Percentiles rank a stretch among this genome's conserved stretches.
phyloP scores from a whole-genome alignment of 92 coral and sea anemone genomes.

The Palythoa grandis region DNA sequence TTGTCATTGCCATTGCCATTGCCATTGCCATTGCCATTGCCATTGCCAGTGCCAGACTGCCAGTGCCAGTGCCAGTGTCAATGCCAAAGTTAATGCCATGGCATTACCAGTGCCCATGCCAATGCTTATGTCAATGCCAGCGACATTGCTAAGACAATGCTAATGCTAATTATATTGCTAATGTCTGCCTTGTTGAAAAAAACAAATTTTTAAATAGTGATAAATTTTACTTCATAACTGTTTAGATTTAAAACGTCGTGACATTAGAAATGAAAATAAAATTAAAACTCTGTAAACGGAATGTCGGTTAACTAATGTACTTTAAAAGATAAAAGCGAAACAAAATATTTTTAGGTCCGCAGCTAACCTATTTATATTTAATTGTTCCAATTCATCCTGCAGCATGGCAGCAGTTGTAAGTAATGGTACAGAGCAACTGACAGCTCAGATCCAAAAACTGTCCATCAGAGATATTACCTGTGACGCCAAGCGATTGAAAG shows the following conservation, averaged over 20 bases:
- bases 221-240: too few relatives aligned
- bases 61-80: not conserved
- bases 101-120: not conserved
- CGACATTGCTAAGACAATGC: not conserved
- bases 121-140: not conserved
- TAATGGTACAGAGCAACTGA: constrained; percentile 56
- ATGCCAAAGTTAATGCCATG: not conserved
- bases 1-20: too few relatives aligned
- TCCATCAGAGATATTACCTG: constrained; percentile 77
- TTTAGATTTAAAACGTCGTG: too few relatives aligned
- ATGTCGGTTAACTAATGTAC: too few relatives aligned
- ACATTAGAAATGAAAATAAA: too few relatives aligned
- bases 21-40: not conserved
- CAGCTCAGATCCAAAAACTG: constrained; percentile 73
- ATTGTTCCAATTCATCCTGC: not conserved
- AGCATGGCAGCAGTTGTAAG: constrained; percentile 60
- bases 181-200: too few relatives aligned
- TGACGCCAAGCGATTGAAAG: constrained; percentile 68
- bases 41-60: not conserved
- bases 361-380: not conserved
- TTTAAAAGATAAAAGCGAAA: too few relatives aligned
- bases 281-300: too few relatives aligned
- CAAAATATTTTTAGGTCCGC: too few relatives aligned
- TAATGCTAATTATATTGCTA: too few relatives aligned
- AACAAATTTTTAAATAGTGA: too few relatives aligned